A percentile compares a stretch with the other conserved stretches of the same genome.
Evolutionary conservation across 2,797 vertebrate genomes (phyloP).

Genomic region (Hyperoplus lanceolatus): DNA sequence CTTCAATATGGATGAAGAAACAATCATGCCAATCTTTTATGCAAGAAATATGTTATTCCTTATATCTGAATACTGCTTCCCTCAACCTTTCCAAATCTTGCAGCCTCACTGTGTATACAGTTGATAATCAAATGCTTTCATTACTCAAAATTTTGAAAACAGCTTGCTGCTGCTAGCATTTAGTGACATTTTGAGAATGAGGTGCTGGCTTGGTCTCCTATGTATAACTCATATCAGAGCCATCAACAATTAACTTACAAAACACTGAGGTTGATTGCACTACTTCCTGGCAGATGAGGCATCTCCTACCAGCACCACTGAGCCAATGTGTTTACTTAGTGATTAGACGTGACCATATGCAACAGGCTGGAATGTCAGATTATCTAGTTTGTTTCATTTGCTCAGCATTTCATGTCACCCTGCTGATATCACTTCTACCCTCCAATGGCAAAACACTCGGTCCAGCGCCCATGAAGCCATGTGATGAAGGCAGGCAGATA

Average conservation of each 20-base stretch:
- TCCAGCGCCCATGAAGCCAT: slow-evolving; percentile 23
- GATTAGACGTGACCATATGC: slow-evolving; percentile 76
- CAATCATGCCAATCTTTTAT: slow-evolving; percentile 25
- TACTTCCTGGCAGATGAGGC: slow-evolving; percentile 66
- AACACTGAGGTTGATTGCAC: slow-evolving; percentile 74
- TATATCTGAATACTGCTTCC: slow-evolving; percentile 41
- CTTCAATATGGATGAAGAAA: slow-evolving; percentile 31
- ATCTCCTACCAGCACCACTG: slow-evolving; percentile 56
- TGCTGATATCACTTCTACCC: slow-evolving; percentile 58
- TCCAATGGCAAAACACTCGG: slow-evolving; percentile 40
- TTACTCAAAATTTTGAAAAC: slow-evolving; percentile 66
- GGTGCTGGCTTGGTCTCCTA: slow-evolving; percentile 54
- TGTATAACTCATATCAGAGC: slow-evolving; percentile 70
- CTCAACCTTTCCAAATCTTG: slow-evolving; percentile 74
- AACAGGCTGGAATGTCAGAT: slow-evolving; percentile 77
- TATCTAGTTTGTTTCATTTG: slow-evolving; percentile 71
- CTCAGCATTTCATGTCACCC: slow-evolving; percentile 57
- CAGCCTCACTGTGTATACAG: slow-evolving; percentile 36
- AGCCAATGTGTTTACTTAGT: slow-evolving; percentile 72
- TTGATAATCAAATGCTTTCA: slow-evolving; percentile 74
- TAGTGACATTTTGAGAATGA: slow-evolving; percentile 82
- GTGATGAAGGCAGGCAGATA: slow-evolving; percentile 48
- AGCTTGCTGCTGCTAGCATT: slow-evolving; percentile 72
- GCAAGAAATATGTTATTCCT: slow-evolving; percentile 36
- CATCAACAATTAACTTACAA: slow-evolving; percentile 82